Base-by-base conservation (phyloP, 2,113 vertebrate species). In the Hydropotes inermis region DNA sequence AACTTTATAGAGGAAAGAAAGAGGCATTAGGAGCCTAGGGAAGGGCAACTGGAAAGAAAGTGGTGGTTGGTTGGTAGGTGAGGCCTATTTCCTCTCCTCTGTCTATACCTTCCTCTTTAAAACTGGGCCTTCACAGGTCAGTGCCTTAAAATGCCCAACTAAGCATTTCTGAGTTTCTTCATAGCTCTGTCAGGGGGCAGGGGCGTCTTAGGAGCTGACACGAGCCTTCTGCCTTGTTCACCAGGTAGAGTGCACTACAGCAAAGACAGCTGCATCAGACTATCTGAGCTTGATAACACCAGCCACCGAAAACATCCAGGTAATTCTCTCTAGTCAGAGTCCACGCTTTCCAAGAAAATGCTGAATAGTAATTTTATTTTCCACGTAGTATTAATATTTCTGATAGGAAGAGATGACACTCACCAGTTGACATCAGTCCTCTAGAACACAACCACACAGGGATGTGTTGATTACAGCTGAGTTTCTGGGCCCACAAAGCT, bases 1-100 rank as follows among this genome's bases (percentile, higher is more conserved):
- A 96, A 87, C 57, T 81, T 74, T 30, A 52, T 6, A 82, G 61
- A 89, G 74, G 39, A 92, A 94, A 79, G 11, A 70, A 67, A 79
- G 30, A 54, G 12, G 52, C n/a, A 47, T 61, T 45, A 47, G 36
- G 39, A 87, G 28, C 45, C 36, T 58, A 7, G 47, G 14, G 58
- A 74, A 88, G 64, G 43, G 47, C 0, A 45, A 8, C 1, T 50
- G n/a, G 87, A 87, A 58, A 78, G 76, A 64, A 54, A 67, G 50
- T 5, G n/a, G 11, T 43, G 79, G 47, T 1, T 91, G 45, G 17
- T 1, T n/a, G 70, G 25, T 19, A 19, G 74, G 54, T 45, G 2
- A 58, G 13, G 21, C 21, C 30, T 86, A 33, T 86, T 89, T 64
- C 43, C 8, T 8, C n/a, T 87, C 33, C 30, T 52, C 87, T 47